Evolutionary conservation across 2,888 invertebrate genomes (phyloP), one percentile per base, ranked within the genome.

Genomic region (Microplitis manilae): DNA sequence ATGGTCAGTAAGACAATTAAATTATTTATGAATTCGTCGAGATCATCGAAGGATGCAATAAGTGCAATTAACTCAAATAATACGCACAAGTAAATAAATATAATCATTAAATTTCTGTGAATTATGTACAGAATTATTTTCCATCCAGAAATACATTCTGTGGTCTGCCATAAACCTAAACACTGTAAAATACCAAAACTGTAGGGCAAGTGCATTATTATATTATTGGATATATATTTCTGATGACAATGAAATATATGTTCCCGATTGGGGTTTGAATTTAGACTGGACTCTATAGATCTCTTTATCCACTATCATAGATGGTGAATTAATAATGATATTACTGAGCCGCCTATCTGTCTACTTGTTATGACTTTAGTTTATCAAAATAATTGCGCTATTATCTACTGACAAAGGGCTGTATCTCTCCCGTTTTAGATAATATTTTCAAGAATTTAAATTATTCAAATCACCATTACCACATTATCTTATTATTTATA

Each of bases 111-210:
- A 17, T 17, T 17, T 5, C 62, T 68, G 59, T 75, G 69, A 6
- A 69, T 8, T 13, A 70, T 39, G 41, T 75, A 75, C 5, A 75
- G 50, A 15, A 20, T 50, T 61, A 61, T 69, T 62, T 64, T 75
- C 39, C 38, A 75, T 5, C 15, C 30, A 4, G 62, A 39, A 5
- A 13, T 50, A 9, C 69, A 69, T 1, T 70, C n/a, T 2, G 59
- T 4, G 2, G 70, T 50, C 41, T 30, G 62, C 75, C 75, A 75
- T 20, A 75, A 70, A 1, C 75, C 75, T 30, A 67, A 64, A 5
- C 61, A 15, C 30, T 70, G 75, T 4, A 75, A 64, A 17, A 75
- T 69, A 41, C 41, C 20, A 41, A 75, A 75, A 39, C 64, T 70
- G 9, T 13, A 50, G 0, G 8, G 50, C 13, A 50, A 2, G 8